Evolutionary conservation across 2,797 vertebrate species (phyloP), one percentile per base, ranked within the genome.

Genomic region (Macropus fuliginosus): DNA sequence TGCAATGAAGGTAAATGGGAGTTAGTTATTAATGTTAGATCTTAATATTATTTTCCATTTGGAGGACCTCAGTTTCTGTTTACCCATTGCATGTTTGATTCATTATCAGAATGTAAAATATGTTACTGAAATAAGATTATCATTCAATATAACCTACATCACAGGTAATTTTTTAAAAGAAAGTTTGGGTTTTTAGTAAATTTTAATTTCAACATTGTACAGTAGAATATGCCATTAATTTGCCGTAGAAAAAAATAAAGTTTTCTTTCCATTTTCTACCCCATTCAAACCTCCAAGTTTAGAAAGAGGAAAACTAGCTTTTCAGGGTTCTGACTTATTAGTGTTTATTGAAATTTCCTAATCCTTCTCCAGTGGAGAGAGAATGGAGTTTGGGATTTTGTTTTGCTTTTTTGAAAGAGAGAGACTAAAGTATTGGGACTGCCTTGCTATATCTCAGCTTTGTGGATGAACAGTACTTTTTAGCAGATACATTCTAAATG

Each of bases 1-100:
- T 0, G 1, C 93, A n/a, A 97, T 98, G 98, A 99, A 99, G 99
- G 99, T 99, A 98, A 96, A 59, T 5, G 12, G 24, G 93, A 92
- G 31, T 93, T 12, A 55, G 16, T 74, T 74, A 40, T 74, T 74
- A 74, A 74, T 74, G 24, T 50, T 55, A 34, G 57, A 40, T 50
- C 11, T 55, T 62, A 28, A 40, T 54, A 56, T 54, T 56, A 40
- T 54, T 90, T 55, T 40, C n/a, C 31, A 5, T 31, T 56, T 87
- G 28, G 29, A 56, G 27, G 2, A 59, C 34, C 34, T 50, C 14
- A 9, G 10, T 29, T 62, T 13, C 31, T 6, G 12, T 91, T 50
- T 57, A 52, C 81, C 16, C 59, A 56, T 66, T 21, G 87, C 54
- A 92, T 54, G 2, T 92, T 81, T 54, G 94, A 56, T 92, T 91